Base-by-base conservation (phyloP, 2,797 vertebrate species). In the Chiroxiphia lanceolata region DNA sequence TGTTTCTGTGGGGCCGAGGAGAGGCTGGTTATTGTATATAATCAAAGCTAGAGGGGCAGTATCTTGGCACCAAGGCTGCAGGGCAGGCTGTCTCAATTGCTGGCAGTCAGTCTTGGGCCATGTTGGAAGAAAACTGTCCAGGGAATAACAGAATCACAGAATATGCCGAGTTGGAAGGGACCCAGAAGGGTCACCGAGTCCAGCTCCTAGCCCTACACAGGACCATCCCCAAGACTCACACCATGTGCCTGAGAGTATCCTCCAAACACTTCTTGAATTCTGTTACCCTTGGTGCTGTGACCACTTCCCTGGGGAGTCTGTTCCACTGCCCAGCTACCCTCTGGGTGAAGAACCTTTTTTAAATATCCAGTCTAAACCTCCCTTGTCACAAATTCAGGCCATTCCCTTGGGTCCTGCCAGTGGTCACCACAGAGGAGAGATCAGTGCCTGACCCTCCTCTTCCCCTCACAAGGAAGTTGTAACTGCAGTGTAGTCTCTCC, bases 51-150 rank as follows among this genome's bases (percentile, higher is more conserved):
- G 68, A 85, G 15, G 4, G 23, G 20, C 44, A 83, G 42, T 7
- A 47, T 51, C 36, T 33, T 1, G 0, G 23, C 75, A 67, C 12
- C 0, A 0, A 61, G 13, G 27, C 27, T 89, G 3, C 5, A 14
- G 38, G 44, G 15, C 27, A 61, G n/a, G 27, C 44, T 84, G 25
- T 36, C 75, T 84, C 15, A 54, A 1, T n/a, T 48, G 16, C 56
- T 85, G 56, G 29, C 27, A 44, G 38, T 44, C 29, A 60, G 67
- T 57, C 7, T 89, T 51, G 5, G 47, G 45, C 25, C 1, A 1
- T n/a, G 33, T 22, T 79, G 51, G 63, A 82, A 51, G 31, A 86
- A 92, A 92, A 64, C 4, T 16, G 11, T 5, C 1, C 9, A 40
- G 23, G 15, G 83, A 67, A 26, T 26, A 17, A 47, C 16, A 34